These are phyloP conservation scores for Harpalus rufipes DNA, from an alignment of 2,888 invertebrate genomes.

Conservation along the genomic window DNA sequence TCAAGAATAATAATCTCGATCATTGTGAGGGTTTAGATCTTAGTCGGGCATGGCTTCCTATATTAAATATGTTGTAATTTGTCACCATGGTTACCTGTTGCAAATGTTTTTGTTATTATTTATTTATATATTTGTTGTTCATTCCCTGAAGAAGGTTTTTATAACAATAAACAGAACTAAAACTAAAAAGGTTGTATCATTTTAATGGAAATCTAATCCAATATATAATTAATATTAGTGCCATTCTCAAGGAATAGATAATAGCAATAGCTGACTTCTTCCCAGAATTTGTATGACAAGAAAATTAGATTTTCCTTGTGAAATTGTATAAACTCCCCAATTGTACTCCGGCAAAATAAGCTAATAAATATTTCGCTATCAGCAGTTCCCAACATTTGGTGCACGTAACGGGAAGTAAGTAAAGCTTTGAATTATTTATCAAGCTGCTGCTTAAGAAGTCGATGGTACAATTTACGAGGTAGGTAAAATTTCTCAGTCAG, in stretches of 20 bases:
- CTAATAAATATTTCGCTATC: conserved; percentile 45
- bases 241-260: not conserved
- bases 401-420: conserved; percentile 32
- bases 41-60: too few relatives aligned
- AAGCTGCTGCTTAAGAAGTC: conserved; percentile 50
- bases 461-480: conserved; percentile 60
- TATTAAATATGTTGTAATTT: too few relatives aligned
- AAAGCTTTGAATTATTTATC: conserved; percentile 59
- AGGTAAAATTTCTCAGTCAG: conserved; percentile 51
- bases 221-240: not conserved
- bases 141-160: too few relatives aligned
- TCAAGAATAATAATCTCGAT: too few relatives aligned
- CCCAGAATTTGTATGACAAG: not conserved
- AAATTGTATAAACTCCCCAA: not conserved
- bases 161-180: too few relatives aligned
- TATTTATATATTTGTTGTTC: too few relatives aligned
- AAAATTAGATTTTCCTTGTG: not conserved
- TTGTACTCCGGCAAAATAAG: not conserved
- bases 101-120: too few relatives aligned
- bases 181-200: too few relatives aligned
- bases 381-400: conserved; percentile 43
- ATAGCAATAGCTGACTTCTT: not conserved
- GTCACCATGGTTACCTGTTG: too few relatives aligned
- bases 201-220: too few relatives aligned
- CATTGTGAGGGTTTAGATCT: too few relatives aligned